These are phyloP conservation scores for Solenopsis fugax DNA, from an alignment of 1,140 invertebrate genomes.

Conservation along the genomic window DNA sequence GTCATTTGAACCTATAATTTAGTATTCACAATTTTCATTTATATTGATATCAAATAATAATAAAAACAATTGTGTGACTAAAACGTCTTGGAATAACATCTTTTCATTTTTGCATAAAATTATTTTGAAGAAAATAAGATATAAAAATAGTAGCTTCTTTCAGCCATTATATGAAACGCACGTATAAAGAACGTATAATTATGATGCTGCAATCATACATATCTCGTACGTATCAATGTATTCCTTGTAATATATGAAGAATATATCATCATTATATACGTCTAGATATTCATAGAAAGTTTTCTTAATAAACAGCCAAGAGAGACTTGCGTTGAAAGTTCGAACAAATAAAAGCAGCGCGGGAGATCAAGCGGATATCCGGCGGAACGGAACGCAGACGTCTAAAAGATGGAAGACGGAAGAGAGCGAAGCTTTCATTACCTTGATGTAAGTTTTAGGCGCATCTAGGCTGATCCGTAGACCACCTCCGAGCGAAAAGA, in stretches of 20 bases:
- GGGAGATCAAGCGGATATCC: slow-evolving; percentile 42
- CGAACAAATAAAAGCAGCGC: slow-evolving; percentile 26
- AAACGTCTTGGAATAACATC: not conserved
- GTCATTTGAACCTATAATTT: too few relatives aligned
- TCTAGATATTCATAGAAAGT: slow-evolving; percentile 24
- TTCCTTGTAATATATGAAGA: not conserved
- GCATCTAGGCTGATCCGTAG: slow-evolving; percentile 75
- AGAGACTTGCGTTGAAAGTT: not conserved
- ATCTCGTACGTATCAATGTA: not conserved
- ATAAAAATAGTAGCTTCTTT: not conserved
- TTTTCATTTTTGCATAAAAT: not conserved
- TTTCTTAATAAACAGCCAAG: slow-evolving; percentile 9
- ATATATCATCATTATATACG: not conserved
- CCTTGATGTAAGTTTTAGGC: slow-evolving; percentile 83
- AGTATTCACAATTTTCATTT: too few relatives aligned
- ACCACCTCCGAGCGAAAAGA: slow-evolving; percentile 75
- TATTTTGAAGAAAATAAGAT: not conserved
- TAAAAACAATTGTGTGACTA: not conserved
- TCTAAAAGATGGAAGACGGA: slow-evolving; percentile 38
- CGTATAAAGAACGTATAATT: slow-evolving; percentile 12
- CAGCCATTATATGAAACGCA: not conserved
- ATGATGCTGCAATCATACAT: not conserved
- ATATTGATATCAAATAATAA: not conserved
- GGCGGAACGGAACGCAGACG: slow-evolving; percentile 32
- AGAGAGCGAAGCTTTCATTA: slow-evolving; percentile 80